These are phyloP conservation scores for Plecotus auritus DNA, from an alignment of 2,113 vertebrate species.

Conservation along the genomic window DNA sequence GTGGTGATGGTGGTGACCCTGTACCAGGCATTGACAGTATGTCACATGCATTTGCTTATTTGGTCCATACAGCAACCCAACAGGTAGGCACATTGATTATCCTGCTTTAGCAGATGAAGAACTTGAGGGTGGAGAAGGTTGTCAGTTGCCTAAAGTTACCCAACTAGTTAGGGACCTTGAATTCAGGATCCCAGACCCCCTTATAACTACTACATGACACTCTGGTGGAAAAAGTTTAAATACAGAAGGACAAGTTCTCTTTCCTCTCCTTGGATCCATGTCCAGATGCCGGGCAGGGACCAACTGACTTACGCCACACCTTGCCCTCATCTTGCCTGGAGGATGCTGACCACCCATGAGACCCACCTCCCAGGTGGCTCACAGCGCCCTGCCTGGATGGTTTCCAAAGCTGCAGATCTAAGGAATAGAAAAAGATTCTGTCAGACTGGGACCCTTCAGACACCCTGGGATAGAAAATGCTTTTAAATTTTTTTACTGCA, in stretches of 20 bases:
- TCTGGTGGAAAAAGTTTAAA: not conserved
- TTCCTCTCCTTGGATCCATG: slow-evolving; percentile 22
- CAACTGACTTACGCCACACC: not conserved
- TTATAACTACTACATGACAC: not conserved
- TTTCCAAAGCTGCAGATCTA: not conserved
- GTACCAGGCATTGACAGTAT: not conserved
- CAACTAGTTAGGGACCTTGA: not conserved
- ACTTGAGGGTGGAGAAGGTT: not conserved
- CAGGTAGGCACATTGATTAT: not conserved
- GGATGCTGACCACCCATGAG: not conserved
- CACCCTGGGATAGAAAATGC: not conserved
- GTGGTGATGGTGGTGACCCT: rapidly evolving
- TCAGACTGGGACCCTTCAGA: not conserved
- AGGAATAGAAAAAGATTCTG: not conserved
- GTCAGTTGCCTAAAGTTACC: not conserved
- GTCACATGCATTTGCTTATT: not conserved
- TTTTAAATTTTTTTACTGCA: not conserved
- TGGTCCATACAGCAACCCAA: not conserved
- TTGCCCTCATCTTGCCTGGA: slow-evolving; percentile 11
- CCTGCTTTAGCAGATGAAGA: not conserved
- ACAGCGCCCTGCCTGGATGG: not conserved
- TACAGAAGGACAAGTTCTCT: not conserved
- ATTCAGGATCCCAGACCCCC: not conserved
- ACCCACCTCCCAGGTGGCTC: rapidly evolving
- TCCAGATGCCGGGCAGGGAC: slow-evolving; percentile 35